Evolutionary conservation across 2,888 invertebrate species (phyloP), one percentile per base, ranked within the genome.

Genomic region (Melanotus villosus): DNA sequence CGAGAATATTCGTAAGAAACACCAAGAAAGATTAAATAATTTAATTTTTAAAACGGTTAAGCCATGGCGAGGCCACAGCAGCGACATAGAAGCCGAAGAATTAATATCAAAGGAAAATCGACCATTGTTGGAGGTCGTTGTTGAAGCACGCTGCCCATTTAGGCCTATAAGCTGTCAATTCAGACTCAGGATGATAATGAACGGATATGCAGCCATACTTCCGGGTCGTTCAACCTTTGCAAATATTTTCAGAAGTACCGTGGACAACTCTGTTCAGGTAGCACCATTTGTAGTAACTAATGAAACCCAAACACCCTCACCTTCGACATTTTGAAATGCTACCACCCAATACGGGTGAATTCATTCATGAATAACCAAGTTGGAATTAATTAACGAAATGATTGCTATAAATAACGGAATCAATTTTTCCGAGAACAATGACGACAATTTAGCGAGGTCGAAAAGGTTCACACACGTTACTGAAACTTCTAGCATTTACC

Each of bases 151-250:
- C 36, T 92, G 89, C 82, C 91, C 91, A 0, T 82, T 87, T 30
- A 78, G 80, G 43, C 36, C 62, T n/a, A 73, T 86, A 0, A 80
- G 84, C 36, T 73, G 82, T 10, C 83, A 85, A 23, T 90, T 92
- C 73, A 77, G 81, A 26, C 83, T 88, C 16, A 87, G 92, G 70
- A 87, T 89, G 47, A 87, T 87, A 12, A 86, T 90, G 57, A 93
- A 93, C 81, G 92, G 93, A 9, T 92, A 89, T 74, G 87, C 90
- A 65, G 92, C 93, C 78, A 80, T 94, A 21, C 88, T 90, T 30
- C 86, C 90, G 6, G 86, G 85, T 36, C 89, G 89, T 26, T 86
- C 87, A 57, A 87, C 86, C 14, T 89, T 88, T 69, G 86, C 87
- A 34, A 90, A 88, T 78, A 83, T 93, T 4, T 83, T 82, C 38